phyloP scores from a whole-genome alignment of 2,888 invertebrate genomes.

The Eulithis testata region DNA sequence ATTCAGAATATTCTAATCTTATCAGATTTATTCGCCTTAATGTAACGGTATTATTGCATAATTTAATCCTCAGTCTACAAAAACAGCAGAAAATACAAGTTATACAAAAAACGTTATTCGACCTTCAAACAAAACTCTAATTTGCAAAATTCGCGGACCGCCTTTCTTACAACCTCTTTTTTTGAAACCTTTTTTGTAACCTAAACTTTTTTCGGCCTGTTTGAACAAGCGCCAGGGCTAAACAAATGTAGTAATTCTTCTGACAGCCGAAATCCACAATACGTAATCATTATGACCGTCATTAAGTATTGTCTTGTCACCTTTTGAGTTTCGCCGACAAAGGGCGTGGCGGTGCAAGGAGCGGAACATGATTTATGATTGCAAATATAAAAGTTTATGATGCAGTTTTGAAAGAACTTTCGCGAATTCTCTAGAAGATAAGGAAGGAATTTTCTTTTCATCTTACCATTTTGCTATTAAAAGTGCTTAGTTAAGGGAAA shows the following conservation, averaged over 20 bases:
- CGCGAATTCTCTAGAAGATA: conserved; percentile 19
- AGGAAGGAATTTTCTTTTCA: too few relatives aligned
- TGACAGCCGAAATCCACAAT: conserved; percentile 68
- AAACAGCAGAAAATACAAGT: conserved; percentile 38
- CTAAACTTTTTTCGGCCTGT: conserved; percentile 37
- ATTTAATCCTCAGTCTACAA: conserved; percentile 27
- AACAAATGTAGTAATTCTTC: conserved; percentile 50
- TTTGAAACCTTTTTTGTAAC: conserved; percentile 34
- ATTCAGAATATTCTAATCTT: too few relatives aligned
- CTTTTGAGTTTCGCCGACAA: conserved; percentile 70
- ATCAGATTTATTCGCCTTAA: background rate
- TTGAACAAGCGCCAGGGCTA: conserved; percentile 52
- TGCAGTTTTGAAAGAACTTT: conserved; percentile 13
- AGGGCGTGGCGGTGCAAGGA: conserved; percentile 49
- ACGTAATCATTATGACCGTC: conserved; percentile 72
- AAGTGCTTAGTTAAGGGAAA: background rate
- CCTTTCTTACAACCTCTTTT: conserved; percentile 23
- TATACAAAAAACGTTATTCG: conserved; percentile 35
- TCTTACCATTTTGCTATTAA: conserved; percentile 2
- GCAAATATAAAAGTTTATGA: too few relatives aligned
- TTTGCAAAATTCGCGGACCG: conserved; percentile 35
- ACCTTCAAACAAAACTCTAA: conserved; percentile 36
- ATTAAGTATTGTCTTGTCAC: conserved; percentile 76
- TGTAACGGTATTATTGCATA: conserved; percentile 22
- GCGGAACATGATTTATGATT: conserved; percentile 35